Evolutionary conservation across 2,113 vertebrate species (phyloP), one percentile per base, ranked within the genome.

Genomic region (Etheostoma cragini): DNA sequence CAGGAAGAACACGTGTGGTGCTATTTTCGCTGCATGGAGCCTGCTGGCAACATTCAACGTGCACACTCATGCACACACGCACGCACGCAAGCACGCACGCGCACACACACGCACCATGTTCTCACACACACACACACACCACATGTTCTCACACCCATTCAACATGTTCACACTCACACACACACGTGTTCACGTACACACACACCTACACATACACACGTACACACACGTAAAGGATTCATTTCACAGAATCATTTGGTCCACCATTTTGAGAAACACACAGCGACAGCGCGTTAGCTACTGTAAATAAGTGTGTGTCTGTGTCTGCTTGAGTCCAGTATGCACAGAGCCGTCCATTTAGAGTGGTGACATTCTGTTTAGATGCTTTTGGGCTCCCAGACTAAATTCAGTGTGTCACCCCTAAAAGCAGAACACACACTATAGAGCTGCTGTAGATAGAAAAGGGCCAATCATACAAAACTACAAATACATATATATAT

Each of bases 181-280:
- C 47, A 49, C 47, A 49, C 26, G 26, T 26, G 26, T 26, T 26
- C 26, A 26, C 26, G 3, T 3, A 17, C 47, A 49, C 47, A 49
- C 47, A 49, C 15, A 49, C 8, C 12, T 10, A 54, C 33, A 70
- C 58, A 30, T 38, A 74, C 22, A 80, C 42, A 57, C 22, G 26
- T 15, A 45, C 24, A 66, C 30, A 60, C 24, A 57, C n/a, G n/a
- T n/a, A 58, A 61, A 0, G 49, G 57, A 72, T 42, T 47, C 68
- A 30, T 30, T 30, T 30, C 3, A 21, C 47, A 21, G 62, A 78
- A 72, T 72, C 56, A 3, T 82, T 88, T 88, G 91, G 87, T 81
- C 81, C 66, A 50, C 10, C 5, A n/a, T 12, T 58, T 8, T 26
- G 65, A 69, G 21, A 8, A 7, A 60, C 19, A 22, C 64, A 62